Conservation (phyloP, 2,113 vertebrate species). For the Mohoua ochrocephala region DNA sequence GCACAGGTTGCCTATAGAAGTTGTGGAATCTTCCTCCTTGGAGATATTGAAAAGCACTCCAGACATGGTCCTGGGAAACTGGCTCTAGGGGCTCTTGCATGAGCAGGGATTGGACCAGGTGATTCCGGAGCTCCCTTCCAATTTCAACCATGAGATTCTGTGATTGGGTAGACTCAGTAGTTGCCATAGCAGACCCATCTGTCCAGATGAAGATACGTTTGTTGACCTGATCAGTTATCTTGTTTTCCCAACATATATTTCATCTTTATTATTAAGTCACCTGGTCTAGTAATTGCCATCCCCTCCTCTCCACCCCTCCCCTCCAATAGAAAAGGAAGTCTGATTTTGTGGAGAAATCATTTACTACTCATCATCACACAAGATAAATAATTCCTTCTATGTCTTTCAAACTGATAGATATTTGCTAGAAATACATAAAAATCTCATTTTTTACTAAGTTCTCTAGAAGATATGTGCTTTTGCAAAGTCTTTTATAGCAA, state of each 20-base stretch:
- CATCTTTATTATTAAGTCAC: neutral
- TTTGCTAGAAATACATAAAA: neutral
- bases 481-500: neutral
- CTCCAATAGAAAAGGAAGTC: neutral
- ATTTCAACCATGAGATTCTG: neutral
- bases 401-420: neutral
- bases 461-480: neutral
- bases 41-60: neutral
- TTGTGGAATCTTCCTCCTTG: neutral
- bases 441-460: neutral
- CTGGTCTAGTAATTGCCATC: neutral
- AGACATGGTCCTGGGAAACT: neutral
- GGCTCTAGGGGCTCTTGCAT: neutral
- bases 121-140: neutral
- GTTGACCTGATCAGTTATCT: neutral
- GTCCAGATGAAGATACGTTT: neutral
- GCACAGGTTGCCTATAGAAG: neutral
- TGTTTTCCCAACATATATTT: neutral
- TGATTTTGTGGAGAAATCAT: accelerated
- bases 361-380: neutral
- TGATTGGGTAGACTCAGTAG: neutral
- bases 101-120: neutral
- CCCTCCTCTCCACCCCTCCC: no score
- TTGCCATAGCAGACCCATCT: neutral
- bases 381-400: neutral